Evolutionary conservation across 2,113 vertebrate species (phyloP), one percentile per base, ranked within the genome.

Genomic region (Cephalopholis sonnerati): DNA sequence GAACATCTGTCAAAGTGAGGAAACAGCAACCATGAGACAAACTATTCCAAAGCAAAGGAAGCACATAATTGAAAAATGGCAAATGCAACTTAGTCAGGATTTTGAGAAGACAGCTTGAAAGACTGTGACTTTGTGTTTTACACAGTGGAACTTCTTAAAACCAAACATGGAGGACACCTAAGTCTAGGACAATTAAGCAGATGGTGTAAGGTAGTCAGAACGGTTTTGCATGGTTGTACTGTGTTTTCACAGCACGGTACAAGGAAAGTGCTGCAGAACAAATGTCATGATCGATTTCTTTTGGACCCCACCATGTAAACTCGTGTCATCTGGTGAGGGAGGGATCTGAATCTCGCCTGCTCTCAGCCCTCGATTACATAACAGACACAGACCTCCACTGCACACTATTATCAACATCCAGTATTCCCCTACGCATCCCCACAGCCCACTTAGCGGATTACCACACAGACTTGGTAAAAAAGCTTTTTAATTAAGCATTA

Each of bases 401-500:
- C 62, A 75, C 80, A 81, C 39, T 44, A 59, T 79, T 75, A 89
- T 87, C 65, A 76, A 81, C 62, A 2, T 69, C 77, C 74, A 76
- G 51, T 76, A 91, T 85, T 86, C 89, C 87, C 82, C 53, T 8
- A 65, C 6, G 55, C 79, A 83, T 79, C 84, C 70, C 79, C 77
- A 69, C 61, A 63, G 71, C 81, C 79, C 80, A 89, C 89, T 92
- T 89, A 87, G 84, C 29, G 41, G 85, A 92, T 92, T 92, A 93
- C 75, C 64, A 78, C 91, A 79, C 75, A 57, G 39, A 83, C 80
- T 79, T 70, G 50, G 79, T 81, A 74, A 81, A 88, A 90, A 93
- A 84, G 85, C 67, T 41, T 88, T 90, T 93, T 93, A 94, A 93
- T 93, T 84, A 90, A 86, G 55, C 27, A 32, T 76, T 94, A 92